Evolutionary conservation across 2,113 vertebrate species (phyloP).

Genomic region (Apteryx owenii): DNA sequence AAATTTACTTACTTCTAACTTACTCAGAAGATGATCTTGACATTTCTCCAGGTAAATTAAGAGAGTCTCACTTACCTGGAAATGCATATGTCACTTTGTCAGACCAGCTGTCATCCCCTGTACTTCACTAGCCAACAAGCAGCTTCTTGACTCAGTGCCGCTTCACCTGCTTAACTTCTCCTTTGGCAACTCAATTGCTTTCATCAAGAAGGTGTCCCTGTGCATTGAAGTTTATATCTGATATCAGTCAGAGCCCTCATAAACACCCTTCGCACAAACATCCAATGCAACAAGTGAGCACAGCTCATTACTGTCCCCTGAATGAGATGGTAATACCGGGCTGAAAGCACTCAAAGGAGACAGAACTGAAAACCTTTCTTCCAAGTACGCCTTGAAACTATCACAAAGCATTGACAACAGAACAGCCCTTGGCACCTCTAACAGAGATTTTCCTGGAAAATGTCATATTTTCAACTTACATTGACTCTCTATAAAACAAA

Average conservation of each 20-base stretch:
- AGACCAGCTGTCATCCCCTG: conserved; percentile 53
- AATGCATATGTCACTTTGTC: conserved; percentile 58
- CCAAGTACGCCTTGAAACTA: not conserved
- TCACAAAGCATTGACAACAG: not conserved
- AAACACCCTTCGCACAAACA: conserved; percentile 9
- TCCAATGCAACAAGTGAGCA: not conserved
- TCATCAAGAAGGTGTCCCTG: not conserved
- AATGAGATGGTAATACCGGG: not conserved
- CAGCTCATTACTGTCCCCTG: not conserved
- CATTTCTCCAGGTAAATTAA: conserved; percentile 60
- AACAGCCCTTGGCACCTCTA: not conserved
- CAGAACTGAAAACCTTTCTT: conserved; percentile 12
- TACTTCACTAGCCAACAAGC: conserved; percentile 27
- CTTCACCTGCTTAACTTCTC: conserved; percentile 30
- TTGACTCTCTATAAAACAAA: not conserved
- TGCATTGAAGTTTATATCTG: not conserved
- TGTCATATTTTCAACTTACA: not conserved
- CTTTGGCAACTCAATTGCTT: not conserved
- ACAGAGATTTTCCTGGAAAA: not conserved
- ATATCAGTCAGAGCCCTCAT: not conserved
- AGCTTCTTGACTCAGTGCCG: not conserved
- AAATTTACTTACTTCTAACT: conserved; percentile 25
- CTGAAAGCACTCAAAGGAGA: conserved; percentile 11
- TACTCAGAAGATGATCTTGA: conserved; percentile 53
- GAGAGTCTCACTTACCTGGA: conserved; percentile 59